Evolutionary conservation across 2,888 invertebrate genomes (phyloP).

Genomic region (Mimumesa dahlbomi): DNA sequence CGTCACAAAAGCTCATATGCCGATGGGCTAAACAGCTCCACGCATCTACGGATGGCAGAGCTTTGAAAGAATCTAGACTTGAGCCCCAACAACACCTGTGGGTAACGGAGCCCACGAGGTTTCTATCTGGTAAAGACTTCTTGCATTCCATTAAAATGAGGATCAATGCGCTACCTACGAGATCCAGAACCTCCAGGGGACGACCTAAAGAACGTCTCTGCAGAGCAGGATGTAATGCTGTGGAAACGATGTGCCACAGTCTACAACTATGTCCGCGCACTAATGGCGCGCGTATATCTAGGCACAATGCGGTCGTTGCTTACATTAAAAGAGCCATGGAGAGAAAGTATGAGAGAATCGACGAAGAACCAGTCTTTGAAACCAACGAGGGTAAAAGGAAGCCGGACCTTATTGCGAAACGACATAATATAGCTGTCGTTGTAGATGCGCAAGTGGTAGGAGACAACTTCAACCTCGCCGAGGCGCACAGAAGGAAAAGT

Average conservation of each 20-base stretch:
- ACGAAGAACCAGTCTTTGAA: not conserved
- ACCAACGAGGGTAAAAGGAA: not conserved
- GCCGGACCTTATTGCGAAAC: not conserved
- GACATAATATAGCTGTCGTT: not conserved
- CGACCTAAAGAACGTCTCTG: not conserved
- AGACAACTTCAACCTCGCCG: not conserved
- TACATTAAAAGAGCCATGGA: not conserved
- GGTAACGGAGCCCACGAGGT: not conserved
- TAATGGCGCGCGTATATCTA: not conserved
- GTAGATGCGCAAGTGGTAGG: constrained; percentile 2
- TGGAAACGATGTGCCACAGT: not conserved
- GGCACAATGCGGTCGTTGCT: not conserved
- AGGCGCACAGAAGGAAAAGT: not conserved
- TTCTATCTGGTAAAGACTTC: not conserved
- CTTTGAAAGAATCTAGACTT: not conserved
- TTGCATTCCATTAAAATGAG: not conserved
- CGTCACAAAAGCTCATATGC: not conserved
- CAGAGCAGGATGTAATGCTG: not conserved
- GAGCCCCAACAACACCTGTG: not conserved
- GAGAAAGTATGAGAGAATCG: not conserved
- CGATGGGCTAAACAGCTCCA: not conserved
- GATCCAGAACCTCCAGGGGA: not conserved
- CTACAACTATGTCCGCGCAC: not conserved
- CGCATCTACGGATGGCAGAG: not conserved
- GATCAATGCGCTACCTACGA: not conserved